Base-by-base conservation (phyloP, 2,113 vertebrate species). In the Suricata suricatta region DNA sequence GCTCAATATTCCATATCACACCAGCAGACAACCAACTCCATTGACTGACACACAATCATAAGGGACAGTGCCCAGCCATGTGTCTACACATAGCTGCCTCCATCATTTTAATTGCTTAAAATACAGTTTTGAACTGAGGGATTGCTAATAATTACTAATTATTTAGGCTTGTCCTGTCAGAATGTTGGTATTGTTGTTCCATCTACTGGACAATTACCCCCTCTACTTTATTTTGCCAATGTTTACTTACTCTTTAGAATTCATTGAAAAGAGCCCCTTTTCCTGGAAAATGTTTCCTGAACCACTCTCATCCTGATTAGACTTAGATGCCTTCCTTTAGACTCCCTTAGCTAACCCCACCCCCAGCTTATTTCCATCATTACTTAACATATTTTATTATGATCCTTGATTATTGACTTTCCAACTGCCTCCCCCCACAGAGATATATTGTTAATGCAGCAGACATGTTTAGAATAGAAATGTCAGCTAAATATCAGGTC, bases 321-420 rank as follows among this genome's bases (percentile, higher is more conserved):
- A 72, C 84, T 89, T 81, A 86, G 21, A 89, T 86, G 31, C 5
- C n/a, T 93, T 84, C 31, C 47, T 76, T 19, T 50, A 29, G 27
- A 92, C 9, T 66, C 44, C 16, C 9, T 89, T 66, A 82, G 15
- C 35, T 33, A 15, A 38, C 23, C 12, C 3, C 57, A 7, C 68
- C 64, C 27, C 13, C 8, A 23, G 7, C 15, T 88, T 86, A 66
- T 64, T 47, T 76, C 35, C 31, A 69, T 80, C 80, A 69, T 96
- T 66, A 66, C 23, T 84, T 88, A 19, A n/a, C 19, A 29, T 89
- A 52, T 92, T 95, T 94, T 83, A 74, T 94, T 83, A 2, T 87
- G 66, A 79, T 93, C 60, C 25, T 93, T 90, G 17, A 87, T 96
- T 86, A 82, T 81, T 71, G 66, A 54, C 50, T 97, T 94, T 88